These are phyloP conservation scores for Thinocorus orbignyianus DNA, from an alignment of 2,113 vertebrate genomes.

Conservation along the genomic window DNA sequence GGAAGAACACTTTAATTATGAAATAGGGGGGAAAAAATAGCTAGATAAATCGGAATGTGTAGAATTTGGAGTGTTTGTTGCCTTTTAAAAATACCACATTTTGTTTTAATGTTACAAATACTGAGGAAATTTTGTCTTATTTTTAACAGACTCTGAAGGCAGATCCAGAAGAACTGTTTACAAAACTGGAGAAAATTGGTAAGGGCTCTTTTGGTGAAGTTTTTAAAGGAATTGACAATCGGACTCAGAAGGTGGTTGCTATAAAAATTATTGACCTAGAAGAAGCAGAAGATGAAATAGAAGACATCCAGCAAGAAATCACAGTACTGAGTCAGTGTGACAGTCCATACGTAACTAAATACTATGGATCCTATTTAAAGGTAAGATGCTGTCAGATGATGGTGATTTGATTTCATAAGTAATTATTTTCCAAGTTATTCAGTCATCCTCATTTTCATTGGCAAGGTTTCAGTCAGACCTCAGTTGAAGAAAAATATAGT, in stretches of 20 bases:
- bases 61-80: background rate
- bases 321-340: slow-evolving; percentile 98
- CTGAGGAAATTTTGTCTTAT: background rate
- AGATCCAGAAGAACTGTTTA: slow-evolving; percentile 93
- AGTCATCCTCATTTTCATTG: background rate
- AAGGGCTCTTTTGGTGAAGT: slow-evolving; percentile 98
- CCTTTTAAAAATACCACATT: background rate
- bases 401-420: background rate
- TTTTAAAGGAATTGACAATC: slow-evolving; percentile 98
- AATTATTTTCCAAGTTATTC: background rate
- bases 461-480: background rate
- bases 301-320: slow-evolving; percentile 99
- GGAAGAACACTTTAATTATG: background rate
- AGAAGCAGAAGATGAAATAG: slow-evolving; percentile 98
- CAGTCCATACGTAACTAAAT: slow-evolving; percentile 97
- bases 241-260: slow-evolving; percentile 95
- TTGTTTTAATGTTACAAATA: background rate
- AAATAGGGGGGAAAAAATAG: background rate
- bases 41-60: background rate
- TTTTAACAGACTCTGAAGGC: slow-evolving; percentile 85
- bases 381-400: slow-evolving; percentile 71
- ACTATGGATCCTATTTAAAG: slow-evolving; percentile 98
- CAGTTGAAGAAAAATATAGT: background rate
- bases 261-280: slow-evolving; percentile 99
- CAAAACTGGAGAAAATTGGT: slow-evolving; percentile 95